phyloP scores from a whole-genome alignment of 1,140 invertebrate genomes.

The Meloidogyne hapla region DNA sequence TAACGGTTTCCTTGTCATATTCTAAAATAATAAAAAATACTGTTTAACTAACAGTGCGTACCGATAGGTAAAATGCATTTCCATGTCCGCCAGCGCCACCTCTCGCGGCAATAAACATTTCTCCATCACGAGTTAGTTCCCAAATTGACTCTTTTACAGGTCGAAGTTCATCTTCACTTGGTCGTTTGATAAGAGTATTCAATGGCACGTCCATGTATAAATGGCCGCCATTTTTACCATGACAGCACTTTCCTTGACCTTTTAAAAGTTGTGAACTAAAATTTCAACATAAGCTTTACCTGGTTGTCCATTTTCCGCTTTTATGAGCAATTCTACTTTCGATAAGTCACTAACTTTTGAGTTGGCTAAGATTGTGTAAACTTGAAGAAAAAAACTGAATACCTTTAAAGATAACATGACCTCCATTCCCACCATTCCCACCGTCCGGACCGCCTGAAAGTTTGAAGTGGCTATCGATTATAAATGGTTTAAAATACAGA shows the following conservation, averaged over 20 bases:
- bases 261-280: slow-evolving; percentile 51
- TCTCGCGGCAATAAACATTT: slow-evolving; percentile 86
- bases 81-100: slow-evolving; percentile 93
- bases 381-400: neutral
- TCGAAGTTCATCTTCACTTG: slow-evolving; percentile 34
- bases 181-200: slow-evolving; percentile 77
- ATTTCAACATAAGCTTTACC: slow-evolving; percentile 17
- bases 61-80: slow-evolving; percentile 84
- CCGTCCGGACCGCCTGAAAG: slow-evolving; percentile 81
- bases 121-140: slow-evolving; percentile 72
- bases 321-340: slow-evolving; percentile 14
- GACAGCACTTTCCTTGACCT: slow-evolving; percentile 76
- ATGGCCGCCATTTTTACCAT: slow-evolving; percentile 75
- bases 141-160: slow-evolving; percentile 68
- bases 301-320: slow-evolving; percentile 35
- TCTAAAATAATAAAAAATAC: too few species aligned
- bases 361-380: slow-evolving; percentile 46
- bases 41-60: too few species aligned
- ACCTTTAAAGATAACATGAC: slow-evolving; percentile 74
- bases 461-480: neutral
- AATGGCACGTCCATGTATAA: slow-evolving; percentile 75
- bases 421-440: slow-evolving; percentile 94
- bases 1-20: slow-evolving; percentile 77
- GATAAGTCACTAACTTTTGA: slow-evolving; percentile 48
- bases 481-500: slow-evolving; percentile 64